Base-by-base conservation (phyloP, 2,888 invertebrate genomes). In the Schrankia costaestrigalis region DNA sequence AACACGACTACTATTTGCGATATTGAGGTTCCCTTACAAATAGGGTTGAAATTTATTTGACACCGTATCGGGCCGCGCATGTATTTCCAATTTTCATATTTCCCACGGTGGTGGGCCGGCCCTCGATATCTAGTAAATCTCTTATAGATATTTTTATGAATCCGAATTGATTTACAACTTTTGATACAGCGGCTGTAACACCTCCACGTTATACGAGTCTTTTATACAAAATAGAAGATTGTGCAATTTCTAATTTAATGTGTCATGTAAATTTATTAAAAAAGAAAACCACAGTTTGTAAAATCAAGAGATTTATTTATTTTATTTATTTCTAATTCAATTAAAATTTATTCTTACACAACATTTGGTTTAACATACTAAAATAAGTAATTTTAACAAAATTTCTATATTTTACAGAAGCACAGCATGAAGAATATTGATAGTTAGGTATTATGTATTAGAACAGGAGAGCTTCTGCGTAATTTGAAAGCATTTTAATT, bases 1-100 rank as follows among this genome's bases (percentile, higher is more conserved):
- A 53, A 63, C 40, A 55, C 53, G 56, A 45, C 47, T 56, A 55
- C 35, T 57, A 59, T 59, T 59, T 51, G 50, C 51, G 62, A 63
- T 70, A 70, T 66, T 63, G 68, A 63, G 68, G 63, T 59, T 67
- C 57, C 64, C 68, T 66, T 68, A 71, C 77, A 79, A 82, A 81
- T 79, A 76, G 72, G 74, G 68, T 54, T 53, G 66, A 71, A 76
- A 82, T 82, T 79, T 82, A 83, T 82, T 72, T 69, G 70, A 58
- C 68, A 63, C 63, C 63, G 64, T 70, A 71, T 69, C 70, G 68
- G 52, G 63, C 64, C 66, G 66, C 53, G 63, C 64, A 58, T 54
- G 61, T 63, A 63, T 79, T 81, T 79, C 83, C 85, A 84, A 84
- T 85, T 84, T 84, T 82, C 84, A 80, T 84, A 85, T 84, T 83